Base-by-base conservation (phyloP, 2,888 invertebrate genomes). In the Drosophila anomalipes region DNA sequence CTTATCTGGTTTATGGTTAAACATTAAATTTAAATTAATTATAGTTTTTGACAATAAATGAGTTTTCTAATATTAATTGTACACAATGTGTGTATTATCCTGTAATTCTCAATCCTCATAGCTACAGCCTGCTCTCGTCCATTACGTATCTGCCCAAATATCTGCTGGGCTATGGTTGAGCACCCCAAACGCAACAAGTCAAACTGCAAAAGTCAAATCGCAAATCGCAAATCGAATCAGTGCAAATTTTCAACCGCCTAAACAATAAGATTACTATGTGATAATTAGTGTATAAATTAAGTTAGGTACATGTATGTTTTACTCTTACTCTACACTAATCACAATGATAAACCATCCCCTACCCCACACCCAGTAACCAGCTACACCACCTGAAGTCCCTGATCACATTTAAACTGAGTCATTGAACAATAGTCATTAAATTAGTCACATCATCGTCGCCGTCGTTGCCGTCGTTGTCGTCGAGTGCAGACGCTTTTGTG, bases 91-190 rank as follows among this genome's bases (percentile, higher is more conserved):
- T 49, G 19, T 33, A 41, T 12, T 44, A 44, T 39, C 6, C 30
- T 35, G 30, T 7, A 4, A 37, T 19, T 58, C 19, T 51, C 32
- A 26, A 26, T 47, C 4, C 12, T 16, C n/a, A 67, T 68, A 97
- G 97, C 93, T 96, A 97, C 95, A 97, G 97, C 74, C 96, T 97
- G 94, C 94, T 97, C 90, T 96, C 97, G 95, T 97, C 97, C 88
- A 96, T 97, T 93, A 97, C 97, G 85, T 95, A 97, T 94, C 95
- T 97, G 94, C 97, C 97, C 91, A 97, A 97, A 94, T 97, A 97
- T 93, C 97, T 97, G 84, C 95, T 97, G 94, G 97, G 97, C 75
- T 95, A 97, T 89, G 97, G 97, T 92, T 97, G 95, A 95, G 32
- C 30, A 47, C 26, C 4, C 16, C 22, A 26, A 26, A 26, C 22